Evolutionary conservation across 2,888 invertebrate species (phyloP).

Genomic region (Acanthopleura granulata): DNA sequence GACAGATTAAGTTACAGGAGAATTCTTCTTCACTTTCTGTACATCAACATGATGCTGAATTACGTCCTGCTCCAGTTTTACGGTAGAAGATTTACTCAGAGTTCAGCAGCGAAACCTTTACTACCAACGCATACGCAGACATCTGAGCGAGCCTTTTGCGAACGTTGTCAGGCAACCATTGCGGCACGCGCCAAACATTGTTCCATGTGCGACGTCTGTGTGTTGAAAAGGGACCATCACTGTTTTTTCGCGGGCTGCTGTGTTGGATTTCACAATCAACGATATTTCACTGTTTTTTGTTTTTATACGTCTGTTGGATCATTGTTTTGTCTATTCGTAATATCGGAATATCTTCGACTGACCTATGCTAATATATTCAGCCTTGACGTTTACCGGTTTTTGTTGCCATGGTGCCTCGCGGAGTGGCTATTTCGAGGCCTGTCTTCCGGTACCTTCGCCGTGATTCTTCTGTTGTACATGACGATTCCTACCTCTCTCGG

Average conservation of each 20-base stretch:
- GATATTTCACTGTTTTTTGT: constrained; percentile 69
- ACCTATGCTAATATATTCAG: constrained; percentile 44
- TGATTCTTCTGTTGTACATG: constrained; percentile 45
- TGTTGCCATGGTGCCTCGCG: constrained; percentile 46
- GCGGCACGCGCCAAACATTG: constrained; percentile 68
- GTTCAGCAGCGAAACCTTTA: constrained; percentile 14
- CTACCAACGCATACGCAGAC: constrained; percentile 17
- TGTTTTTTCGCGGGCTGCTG: constrained; percentile 69
- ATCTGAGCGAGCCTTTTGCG: constrained; percentile 39
- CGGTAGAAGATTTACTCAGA: constrained; percentile 33
- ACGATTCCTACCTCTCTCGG: constrained; percentile 39
- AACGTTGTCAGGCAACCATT: constrained; percentile 44
- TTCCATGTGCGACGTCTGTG: constrained; percentile 67
- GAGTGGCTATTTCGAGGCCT: constrained; percentile 41
- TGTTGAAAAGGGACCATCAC: constrained; percentile 70
- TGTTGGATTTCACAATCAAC: constrained; percentile 70
- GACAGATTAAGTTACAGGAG: constrained; percentile 16
- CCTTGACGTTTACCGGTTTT: constrained; percentile 43
- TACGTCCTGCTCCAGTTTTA: constrained; percentile 41
- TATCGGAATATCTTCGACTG: constrained; percentile 40
- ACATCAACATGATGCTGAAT: constrained; percentile 41
- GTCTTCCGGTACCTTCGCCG: constrained; percentile 30
- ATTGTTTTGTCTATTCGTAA: constrained; percentile 38
- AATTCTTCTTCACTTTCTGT: constrained; percentile 39
- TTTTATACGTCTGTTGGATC: constrained; percentile 53